Base-by-base conservation (phyloP, 2,113 vertebrate species). In the Petrocephalus zakoni region DNA sequence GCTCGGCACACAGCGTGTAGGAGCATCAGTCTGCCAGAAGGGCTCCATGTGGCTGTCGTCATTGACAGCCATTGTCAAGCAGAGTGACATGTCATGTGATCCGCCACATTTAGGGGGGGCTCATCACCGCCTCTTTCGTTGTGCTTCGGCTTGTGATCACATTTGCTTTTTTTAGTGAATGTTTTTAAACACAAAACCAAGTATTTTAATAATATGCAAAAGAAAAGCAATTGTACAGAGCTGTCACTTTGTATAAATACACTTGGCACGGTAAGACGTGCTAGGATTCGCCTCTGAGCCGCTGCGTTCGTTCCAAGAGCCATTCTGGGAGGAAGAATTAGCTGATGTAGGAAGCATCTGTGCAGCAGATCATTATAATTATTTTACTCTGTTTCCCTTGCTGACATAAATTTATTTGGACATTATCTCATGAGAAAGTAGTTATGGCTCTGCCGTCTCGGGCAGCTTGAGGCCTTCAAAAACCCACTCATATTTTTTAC, bases 191-290 rank as follows among this genome's bases (percentile, higher is more conserved):
- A 17, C 34, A 21, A 85, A 53, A 86, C 29, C n/a, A 85, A 84
- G 29, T 88, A 89, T 75, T 58, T 93, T 90, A 87, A 89, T 91
- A 72, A 86, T 88, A 86, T 64, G 13, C 51, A 51, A 64, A 53
- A 83, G 90, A 91, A 90, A 89, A 92, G 91, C 88, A 90, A 90
- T 86, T 85, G 49, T 92, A 90, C 87, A 92, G 92, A 93, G 90
- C 94, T 92, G 93, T 93, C 92, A 92, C 89, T 93, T 93, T 92
- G 90, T 94, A 68, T 94, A 94, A 93, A 93, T 93, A 93, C 88
- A 90, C 92, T 91, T 61, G 42, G 91, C 64, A 89, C 87, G 93
- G 91, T 93, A 90, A 91, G 93, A 92, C 64, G 89, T 90, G 90
- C 84, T 88, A 8, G 92, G 93, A 93, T 92, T 91, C 72, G 89